These are phyloP conservation scores for Galeopsomyia nigrocyanea DNA, from an alignment of 2,888 invertebrate species.

Conservation along the genomic window DNA sequence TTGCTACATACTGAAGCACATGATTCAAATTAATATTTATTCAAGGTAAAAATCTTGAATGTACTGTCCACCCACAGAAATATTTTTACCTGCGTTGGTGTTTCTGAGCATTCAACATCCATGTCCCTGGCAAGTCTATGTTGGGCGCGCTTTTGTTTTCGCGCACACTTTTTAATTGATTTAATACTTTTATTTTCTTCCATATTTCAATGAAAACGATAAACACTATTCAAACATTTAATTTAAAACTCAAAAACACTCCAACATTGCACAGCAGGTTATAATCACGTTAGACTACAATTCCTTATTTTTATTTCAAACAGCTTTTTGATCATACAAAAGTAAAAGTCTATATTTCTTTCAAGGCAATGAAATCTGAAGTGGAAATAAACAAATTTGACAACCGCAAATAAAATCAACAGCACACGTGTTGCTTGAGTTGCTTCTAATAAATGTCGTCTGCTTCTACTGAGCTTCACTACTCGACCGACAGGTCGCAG, in stretches of 20 bases:
- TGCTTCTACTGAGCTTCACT: no score
- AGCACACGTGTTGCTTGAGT: no score
- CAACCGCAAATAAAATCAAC: no score
- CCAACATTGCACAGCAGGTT: conserved; percentile 2
- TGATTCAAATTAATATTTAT: not conserved
- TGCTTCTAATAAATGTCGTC: no score
- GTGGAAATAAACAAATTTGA: no score
- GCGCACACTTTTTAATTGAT: conserved; percentile 52
- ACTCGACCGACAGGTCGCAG: no score
- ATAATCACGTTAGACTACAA: not conserved
- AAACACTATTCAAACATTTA: not conserved
- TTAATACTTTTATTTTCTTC: conserved; percentile 15
- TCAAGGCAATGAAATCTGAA: no score
- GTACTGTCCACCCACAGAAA: not conserved
- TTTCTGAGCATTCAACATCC: conserved; percentile 61
- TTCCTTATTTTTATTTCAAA: not conserved
- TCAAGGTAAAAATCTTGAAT: not conserved
- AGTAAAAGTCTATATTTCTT: no score
- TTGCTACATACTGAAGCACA: conserved; percentile 75
- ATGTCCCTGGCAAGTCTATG: conserved; percentile 62
- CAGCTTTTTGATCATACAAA: no score
- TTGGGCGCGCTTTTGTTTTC: conserved; percentile 63
- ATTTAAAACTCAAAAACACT: not conserved
- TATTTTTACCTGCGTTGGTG: conserved; percentile 60
- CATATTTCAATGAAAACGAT: conserved; percentile 8